A percentile compares a stretch with the other conserved stretches of the same genome.
phyloP scores from a whole-genome alignment of 2,113 vertebrate species.

The Prolemur simus region DNA sequence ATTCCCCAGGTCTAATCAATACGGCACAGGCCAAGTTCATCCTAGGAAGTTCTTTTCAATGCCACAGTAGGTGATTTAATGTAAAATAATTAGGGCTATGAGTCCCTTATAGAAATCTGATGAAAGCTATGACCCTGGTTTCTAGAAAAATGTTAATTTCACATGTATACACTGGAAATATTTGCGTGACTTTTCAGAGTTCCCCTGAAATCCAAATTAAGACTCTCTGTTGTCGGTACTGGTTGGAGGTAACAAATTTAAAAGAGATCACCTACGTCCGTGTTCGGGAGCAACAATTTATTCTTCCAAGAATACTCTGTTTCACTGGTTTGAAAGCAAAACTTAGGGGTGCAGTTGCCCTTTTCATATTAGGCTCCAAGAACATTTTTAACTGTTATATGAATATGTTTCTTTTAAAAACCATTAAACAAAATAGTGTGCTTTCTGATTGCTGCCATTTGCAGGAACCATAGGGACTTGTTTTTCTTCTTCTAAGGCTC shows the following conservation, averaged over 20 bases:
- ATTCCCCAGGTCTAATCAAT: background rate
- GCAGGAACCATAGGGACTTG: background rate
- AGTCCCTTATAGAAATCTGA: background rate
- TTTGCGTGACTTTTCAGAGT: background rate
- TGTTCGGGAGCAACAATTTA: background rate
- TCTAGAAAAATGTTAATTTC: background rate
- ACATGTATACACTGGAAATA: accelerated
- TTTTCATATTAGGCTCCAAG: background rate
- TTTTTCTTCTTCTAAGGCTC: constrained; percentile 64
- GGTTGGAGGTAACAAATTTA: background rate
- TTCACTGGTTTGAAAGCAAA: constrained; percentile 2
- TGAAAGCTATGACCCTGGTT: background rate
- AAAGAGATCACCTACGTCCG: background rate
- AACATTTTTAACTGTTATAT: constrained; percentile 49
- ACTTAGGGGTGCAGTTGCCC: background rate
- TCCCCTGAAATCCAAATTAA: background rate
- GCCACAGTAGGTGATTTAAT: background rate
- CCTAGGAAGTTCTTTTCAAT: background rate
- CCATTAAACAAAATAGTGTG: constrained; percentile 40
- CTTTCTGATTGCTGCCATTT: constrained; percentile 25
- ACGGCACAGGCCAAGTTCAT: background rate
- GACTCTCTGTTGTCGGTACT: background rate
- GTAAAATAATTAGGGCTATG: background rate
- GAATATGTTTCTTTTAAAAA: constrained; percentile 4
- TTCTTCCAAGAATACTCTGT: background rate